Percentiles rank a stretch among this genome's conserved stretches.
phyloP scores from a whole-genome alignment of 2,113 vertebrate species.

The Lynx canadensis region DNA sequence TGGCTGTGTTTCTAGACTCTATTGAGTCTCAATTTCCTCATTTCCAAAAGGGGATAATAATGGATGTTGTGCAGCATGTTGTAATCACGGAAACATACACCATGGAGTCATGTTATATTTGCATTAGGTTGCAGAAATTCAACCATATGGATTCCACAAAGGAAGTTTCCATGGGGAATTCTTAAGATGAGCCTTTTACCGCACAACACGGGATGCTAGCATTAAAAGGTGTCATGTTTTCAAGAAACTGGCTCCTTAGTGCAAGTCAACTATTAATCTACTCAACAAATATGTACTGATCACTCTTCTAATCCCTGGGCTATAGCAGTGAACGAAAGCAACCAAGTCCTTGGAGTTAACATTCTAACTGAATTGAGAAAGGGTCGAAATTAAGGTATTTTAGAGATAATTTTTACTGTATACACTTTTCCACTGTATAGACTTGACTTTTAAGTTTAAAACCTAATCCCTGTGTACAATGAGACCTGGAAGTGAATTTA shows the following conservation, averaged over 20 bases:
- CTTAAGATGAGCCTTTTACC: not conserved
- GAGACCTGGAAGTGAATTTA: not conserved
- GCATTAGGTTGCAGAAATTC: not conserved
- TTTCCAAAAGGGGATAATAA: not conserved
- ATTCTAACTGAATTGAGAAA: not conserved
- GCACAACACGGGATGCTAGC: not conserved
- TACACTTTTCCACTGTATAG: not conserved
- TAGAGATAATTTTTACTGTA: not conserved
- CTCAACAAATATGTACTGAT: not conserved
- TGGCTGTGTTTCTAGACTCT: not conserved
- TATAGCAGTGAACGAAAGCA: not conserved
- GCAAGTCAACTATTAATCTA: not conserved
- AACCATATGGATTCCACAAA: not conserved
- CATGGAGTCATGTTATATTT: not conserved
- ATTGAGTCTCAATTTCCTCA: not conserved
- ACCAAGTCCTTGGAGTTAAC: not conserved
- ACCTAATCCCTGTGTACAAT: not conserved
- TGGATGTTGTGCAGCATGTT: not conserved
- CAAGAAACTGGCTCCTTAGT: not conserved
- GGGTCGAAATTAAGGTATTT: not conserved
- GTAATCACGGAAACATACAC: not conserved
- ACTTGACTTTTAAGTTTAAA: not conserved
- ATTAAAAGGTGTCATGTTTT: not conserved
- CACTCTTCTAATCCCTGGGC: not conserved
- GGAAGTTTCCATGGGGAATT: not conserved